Conservation (phyloP, 2,888 invertebrate species). For the Petrophora chlorosata region DNA sequence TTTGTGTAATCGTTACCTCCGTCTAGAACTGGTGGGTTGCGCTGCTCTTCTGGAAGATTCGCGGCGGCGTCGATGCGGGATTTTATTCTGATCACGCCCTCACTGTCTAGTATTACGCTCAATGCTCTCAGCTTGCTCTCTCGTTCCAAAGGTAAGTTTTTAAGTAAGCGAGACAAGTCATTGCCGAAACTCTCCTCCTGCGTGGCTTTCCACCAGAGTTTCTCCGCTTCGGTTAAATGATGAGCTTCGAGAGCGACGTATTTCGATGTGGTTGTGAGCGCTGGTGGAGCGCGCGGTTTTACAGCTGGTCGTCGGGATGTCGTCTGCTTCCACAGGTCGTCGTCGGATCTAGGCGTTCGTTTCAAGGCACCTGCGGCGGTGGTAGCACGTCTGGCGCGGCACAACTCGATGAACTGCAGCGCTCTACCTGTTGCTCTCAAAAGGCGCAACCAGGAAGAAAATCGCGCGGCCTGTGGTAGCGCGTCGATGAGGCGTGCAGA, state of each 20-base stretch:
- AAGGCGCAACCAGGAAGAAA: conserved; percentile 12
- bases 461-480: no score
- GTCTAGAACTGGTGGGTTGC: conserved; percentile 8
- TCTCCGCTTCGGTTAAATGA: not conserved
- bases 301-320: not conserved
- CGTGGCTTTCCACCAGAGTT: not conserved
- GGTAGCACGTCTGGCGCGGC: not conserved
- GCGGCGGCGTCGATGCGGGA: not conserved
- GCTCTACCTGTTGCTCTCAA: conserved; percentile 6
- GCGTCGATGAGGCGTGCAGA: no score
- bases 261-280: not conserved
- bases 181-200: not conserved
- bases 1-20: conserved; percentile 1
- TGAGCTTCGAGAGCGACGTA: not conserved
- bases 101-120: not conserved
- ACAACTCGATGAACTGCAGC: conserved; percentile 4
- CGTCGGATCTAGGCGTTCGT: not conserved
- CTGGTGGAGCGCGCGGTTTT: not conserved
- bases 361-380: not conserved
- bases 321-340: not conserved
- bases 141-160: not conserved
- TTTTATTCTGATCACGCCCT: conserved; percentile 1
- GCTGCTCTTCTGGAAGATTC: not conserved
- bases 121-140: not conserved
- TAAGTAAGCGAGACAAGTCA: not conserved